Evolutionary conservation across 2,797 vertebrate species (phyloP), one percentile per base, ranked within the genome.

Genomic region (Sebastes alutus): DNA sequence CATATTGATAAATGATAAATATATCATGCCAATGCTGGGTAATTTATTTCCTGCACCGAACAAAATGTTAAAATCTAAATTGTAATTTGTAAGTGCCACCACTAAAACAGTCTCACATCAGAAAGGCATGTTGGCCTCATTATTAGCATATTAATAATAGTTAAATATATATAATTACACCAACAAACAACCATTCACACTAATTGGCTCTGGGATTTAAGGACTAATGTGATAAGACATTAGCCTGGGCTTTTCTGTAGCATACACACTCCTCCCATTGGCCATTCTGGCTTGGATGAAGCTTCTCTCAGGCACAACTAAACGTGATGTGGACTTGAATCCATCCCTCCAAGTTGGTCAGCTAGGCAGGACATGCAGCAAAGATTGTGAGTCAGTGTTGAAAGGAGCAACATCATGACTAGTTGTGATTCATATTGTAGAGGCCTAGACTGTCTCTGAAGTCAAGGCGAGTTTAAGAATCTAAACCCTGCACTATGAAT

Each of bases 201-300:
- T 69, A 82, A 81, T 0, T 67, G 55, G 59, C 64, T 75, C 70
- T 30, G 52, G 55, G 83, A 80, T 80, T 84, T 84, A 74, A 65
- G 38, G 42, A 60, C 56, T 46, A 66, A 75, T 75, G 83, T 82
- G 72, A 77, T 52, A 35, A 7, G 61, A 81, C 52, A 76, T 80
- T 67, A 85, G 67, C 46, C 16, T 18, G 4, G 33, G 58, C 20
- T 13, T 56, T 22, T 73, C 29, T 55, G 38, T 56, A 14, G 11
- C 20, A n/a, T 56, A 64, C 76, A 56, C 42, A 68, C 66, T 70
- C 30, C 49, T 75, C 63, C 61, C 46, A 42, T 20, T 62, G 54
- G 30, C 6, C 20, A 29, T 67, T 81, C 55, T 63, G 42, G 38
- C 27, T 23, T 16, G 5, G 11, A 20, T 18, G 29, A 67, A 20